Conservation (phyloP, 2,888 invertebrate species). For the Incurvaria masculella region DNA sequence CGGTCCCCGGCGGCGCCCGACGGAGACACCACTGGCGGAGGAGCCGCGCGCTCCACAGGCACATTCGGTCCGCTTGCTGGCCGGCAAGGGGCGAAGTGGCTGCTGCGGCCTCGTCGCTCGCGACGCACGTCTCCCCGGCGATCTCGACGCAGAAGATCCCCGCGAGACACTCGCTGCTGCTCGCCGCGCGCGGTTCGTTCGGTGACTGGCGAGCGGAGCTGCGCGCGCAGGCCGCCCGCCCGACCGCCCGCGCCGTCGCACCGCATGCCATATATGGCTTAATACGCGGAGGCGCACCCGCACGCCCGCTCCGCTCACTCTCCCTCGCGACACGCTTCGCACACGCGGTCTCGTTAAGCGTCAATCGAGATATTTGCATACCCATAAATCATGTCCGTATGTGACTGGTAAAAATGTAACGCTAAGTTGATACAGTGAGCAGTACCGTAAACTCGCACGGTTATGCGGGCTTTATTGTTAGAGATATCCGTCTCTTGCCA, state of each 20-base stretch:
- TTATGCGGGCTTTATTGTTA: too few relatives aligned
- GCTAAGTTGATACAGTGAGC: too few relatives aligned
- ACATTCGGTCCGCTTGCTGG: background rate
- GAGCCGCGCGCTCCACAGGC: background rate
- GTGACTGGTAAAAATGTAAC: too few relatives aligned
- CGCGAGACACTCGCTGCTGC: background rate
- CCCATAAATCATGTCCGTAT: too few relatives aligned
- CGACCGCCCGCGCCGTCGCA: background rate
- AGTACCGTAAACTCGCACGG: too few relatives aligned
- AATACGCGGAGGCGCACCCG: constrained; percentile 1
- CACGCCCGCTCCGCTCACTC: background rate
- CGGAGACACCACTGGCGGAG: background rate
- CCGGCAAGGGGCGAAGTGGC: background rate
- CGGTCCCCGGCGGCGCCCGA: background rate
- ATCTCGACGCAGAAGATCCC: background rate
- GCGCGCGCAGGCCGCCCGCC: background rate
- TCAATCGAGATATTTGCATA: too few relatives aligned
- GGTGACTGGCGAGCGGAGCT: background rate
- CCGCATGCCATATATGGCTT: constrained; percentile 1
- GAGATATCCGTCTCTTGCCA: too few relatives aligned
- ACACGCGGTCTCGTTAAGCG: background rate
- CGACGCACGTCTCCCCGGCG: too few relatives aligned
- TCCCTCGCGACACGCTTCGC: background rate
- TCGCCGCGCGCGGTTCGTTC: background rate
- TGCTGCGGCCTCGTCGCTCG: background rate